Evolutionary conservation across 1,140 invertebrate genomes (phyloP), one percentile per base, ranked within the genome.

Genomic region (Drosophila nikananu): DNA sequence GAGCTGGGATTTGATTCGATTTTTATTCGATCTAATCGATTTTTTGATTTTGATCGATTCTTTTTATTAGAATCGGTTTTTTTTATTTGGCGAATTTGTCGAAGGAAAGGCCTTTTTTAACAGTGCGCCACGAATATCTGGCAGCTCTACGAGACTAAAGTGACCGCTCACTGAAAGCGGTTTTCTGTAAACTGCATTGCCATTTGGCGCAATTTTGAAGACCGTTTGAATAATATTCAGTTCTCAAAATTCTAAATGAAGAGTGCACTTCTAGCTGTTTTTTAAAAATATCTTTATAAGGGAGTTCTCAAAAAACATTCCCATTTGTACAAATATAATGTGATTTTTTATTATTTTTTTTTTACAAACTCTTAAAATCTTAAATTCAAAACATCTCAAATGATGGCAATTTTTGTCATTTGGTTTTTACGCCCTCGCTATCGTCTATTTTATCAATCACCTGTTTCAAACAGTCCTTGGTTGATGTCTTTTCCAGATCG

Each of bases 361-460:
- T 52, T 44, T 51, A 52, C n/a, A 66, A 49, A 23, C 25, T 32
- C 15, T 25, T 63, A 25, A 25, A 73, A 55, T 12, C 5, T 55
- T 52, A 51, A 44, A 42, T 12, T 51, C 6, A 13, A 66, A 75
- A 75, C 42, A 48, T 15, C 55, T 61, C 6, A 60, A 46, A 21
- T 8, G 13, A 10, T 35, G 32, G 3, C 32, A 30, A 5, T 21
- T 32, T 57, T 61, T 32, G 49, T 78, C 41, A 84, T 67, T 90
- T 76, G 6, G 49, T 15, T 76, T 68, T 86, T 32, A 39, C 32
- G 30, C 12, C 75, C 5, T 89, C 80, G 57, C 59, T 72, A 5
- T 89, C 90, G 48, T 93, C 92, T 21, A 93, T 82, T 66, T 91
- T 87, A 58, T 93, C 92, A 25, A 93, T 93, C 17, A 93, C 92